These are phyloP conservation scores for Ptyas mucosa DNA, from an alignment of 2,113 vertebrate species.

Conservation along the genomic window DNA sequence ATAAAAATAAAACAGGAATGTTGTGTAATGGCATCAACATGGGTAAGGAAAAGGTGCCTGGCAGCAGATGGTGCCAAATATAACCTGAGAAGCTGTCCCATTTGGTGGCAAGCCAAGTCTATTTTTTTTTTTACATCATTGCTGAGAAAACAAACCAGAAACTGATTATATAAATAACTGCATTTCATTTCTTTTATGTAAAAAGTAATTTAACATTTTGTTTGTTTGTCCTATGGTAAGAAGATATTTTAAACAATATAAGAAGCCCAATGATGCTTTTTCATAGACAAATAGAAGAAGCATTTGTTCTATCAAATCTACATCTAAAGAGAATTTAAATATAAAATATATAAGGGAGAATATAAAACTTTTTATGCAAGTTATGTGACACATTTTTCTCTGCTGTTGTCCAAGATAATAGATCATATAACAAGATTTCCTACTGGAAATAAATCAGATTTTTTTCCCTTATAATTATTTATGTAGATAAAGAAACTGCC, in stretches of 20 bases:
- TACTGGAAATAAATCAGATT: fast-evolving
- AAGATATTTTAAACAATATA: background rate
- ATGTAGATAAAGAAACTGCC: background rate
- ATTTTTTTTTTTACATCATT: background rate
- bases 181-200: background rate
- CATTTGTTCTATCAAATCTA: background rate
- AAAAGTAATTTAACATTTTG: background rate
- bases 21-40: background rate
- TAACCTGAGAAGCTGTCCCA: background rate
- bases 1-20: background rate
- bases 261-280: background rate
- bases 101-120: slow-evolving; percentile 1
- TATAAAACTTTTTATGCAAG: background rate
- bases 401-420: background rate
- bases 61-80: background rate
- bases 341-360: background rate
- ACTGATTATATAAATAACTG: background rate
- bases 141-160: background rate
- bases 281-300: background rate
- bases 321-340: background rate
- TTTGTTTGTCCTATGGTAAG: background rate
- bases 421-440: background rate
- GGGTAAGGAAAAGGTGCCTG: background rate
- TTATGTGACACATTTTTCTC: background rate
- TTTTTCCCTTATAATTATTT: background rate